phyloP scores from a whole-genome alignment of 2,888 invertebrate species.

The Leucophora obtusa region DNA sequence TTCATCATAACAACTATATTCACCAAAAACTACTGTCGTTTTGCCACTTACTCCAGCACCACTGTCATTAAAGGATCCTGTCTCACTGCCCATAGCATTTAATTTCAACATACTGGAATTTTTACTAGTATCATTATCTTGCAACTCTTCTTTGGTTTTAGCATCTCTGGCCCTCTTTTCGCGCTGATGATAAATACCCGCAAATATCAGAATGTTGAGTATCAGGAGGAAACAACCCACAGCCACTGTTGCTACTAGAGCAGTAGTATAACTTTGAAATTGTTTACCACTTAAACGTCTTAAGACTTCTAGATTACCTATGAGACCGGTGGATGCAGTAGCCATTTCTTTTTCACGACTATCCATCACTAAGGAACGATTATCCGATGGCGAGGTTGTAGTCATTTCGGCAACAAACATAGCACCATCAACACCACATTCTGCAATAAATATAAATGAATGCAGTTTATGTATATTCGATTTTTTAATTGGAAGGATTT shows the following conservation, averaged over 20 bases:
- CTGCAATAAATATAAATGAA: slow-evolving; percentile 46
- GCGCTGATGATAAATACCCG: slow-evolving; percentile 92
- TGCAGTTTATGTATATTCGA: too few species aligned
- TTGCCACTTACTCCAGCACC: slow-evolving; percentile 66
- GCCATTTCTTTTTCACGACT: slow-evolving; percentile 74
- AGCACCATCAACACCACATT: slow-evolving; percentile 74
- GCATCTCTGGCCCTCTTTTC: slow-evolving; percentile 83
- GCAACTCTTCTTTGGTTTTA: slow-evolving; percentile 87
- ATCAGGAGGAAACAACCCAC: slow-evolving; percentile 90
- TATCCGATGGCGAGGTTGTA: slow-evolving; percentile 75
- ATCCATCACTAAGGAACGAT: slow-evolving; percentile 70
- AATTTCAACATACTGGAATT: slow-evolving; percentile 74
- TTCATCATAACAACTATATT: slow-evolving; percentile 84
- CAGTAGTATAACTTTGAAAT: slow-evolving; percentile 93
- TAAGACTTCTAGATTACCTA: slow-evolving; percentile 84
- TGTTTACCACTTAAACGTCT: slow-evolving; percentile 87
- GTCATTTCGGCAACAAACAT: slow-evolving; percentile 73
- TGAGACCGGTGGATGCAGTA: slow-evolving; percentile 75
- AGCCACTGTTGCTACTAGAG: slow-evolving; percentile 91
- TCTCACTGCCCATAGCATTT: slow-evolving; percentile 70
- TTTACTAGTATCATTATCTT: slow-evolving; percentile 78
- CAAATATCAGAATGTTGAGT: slow-evolving; percentile 91
- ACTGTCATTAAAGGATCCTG: slow-evolving; percentile 53
- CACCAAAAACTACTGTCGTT: slow-evolving; percentile 79
- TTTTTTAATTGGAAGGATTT: too few species aligned